These are phyloP conservation scores for Hydrolagus colliei DNA, from an alignment of 2,797 vertebrate genomes.

Conservation along the genomic window DNA sequence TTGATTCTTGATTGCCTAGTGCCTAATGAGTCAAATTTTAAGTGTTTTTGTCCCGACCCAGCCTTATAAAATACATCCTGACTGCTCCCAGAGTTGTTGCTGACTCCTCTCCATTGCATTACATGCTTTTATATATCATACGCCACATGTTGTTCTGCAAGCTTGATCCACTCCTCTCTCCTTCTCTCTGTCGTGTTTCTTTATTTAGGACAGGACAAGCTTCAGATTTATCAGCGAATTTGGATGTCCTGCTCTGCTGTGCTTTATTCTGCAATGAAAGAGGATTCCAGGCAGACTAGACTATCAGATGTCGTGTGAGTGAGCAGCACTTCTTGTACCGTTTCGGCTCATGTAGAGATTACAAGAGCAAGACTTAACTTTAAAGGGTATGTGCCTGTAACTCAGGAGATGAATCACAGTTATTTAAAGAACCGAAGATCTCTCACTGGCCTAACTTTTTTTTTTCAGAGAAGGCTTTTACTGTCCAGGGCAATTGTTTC, in stretches of 20 bases:
- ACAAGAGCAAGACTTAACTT: too few relatives aligned
- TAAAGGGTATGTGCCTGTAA: too few relatives aligned
- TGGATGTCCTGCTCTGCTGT: not conserved
- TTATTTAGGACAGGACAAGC: slow-evolving; percentile 28
- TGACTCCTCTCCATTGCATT: not conserved
- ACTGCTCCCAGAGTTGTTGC: not conserved
- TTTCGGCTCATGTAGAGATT: too few relatives aligned
- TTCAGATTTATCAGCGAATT: not conserved
- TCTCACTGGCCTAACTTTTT: too few relatives aligned
- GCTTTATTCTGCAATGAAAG: slow-evolving; percentile 15
- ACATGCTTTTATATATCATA: not conserved
- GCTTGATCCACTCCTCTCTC: not conserved
- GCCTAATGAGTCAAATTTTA: too few relatives aligned
- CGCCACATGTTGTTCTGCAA: not conserved
- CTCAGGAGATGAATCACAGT: too few relatives aligned
- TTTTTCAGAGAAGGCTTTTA: too few relatives aligned
- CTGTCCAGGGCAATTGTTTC: too few relatives aligned
- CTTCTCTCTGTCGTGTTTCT: not conserved
- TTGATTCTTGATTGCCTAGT: too few relatives aligned
- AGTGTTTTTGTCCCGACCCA: too few relatives aligned
- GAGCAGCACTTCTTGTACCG: not conserved
- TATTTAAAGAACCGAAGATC: too few relatives aligned
- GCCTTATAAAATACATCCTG: not conserved
- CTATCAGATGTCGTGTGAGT: slow-evolving; percentile 16
- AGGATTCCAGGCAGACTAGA: not conserved